Evolutionary conservation across 1,140 invertebrate species (phyloP).

Genomic region (Brachionus angularis): DNA sequence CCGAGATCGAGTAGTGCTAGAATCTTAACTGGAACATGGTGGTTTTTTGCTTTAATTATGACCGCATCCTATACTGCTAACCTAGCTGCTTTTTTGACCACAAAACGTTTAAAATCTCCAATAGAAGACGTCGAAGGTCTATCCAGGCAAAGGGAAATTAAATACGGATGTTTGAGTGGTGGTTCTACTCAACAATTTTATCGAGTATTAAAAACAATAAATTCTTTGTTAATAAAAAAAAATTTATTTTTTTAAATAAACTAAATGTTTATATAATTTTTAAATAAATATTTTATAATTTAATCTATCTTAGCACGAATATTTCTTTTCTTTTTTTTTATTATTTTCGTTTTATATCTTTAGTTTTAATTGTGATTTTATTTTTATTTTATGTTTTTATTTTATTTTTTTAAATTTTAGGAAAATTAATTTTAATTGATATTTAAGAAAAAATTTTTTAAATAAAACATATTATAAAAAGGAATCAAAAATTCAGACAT

Average conservation of each 20-base stretch:
- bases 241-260: too few species aligned
- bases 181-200: constrained; percentile 45
- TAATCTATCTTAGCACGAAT: not conserved
- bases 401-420: too few species aligned
- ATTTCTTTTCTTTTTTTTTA: not conserved
- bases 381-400: not conserved
- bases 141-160: constrained; percentile 47
- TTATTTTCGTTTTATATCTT: not conserved
- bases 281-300: too few species aligned
- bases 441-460: too few species aligned
- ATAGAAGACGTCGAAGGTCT: constrained; percentile 64
- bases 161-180: constrained; percentile 49
- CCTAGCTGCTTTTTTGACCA: constrained; percentile 86
- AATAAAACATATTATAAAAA: constrained; percentile 54
- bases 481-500: constrained; percentile 78
- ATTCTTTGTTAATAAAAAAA: too few species aligned
- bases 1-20: constrained; percentile 73
- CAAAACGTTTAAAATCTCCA: constrained; percentile 88
- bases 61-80: constrained; percentile 98
- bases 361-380: not conserved
- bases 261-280: too few species aligned
- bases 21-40: constrained; percentile 94
- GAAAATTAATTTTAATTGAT: too few species aligned
- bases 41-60: constrained; percentile 97
- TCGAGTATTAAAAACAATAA: constrained; percentile 6